These are phyloP conservation scores for Spongilla lacustris DNA, from an alignment of 37 sponge, comb jelly and placozoan species.

Conservation along the genomic window DNA sequence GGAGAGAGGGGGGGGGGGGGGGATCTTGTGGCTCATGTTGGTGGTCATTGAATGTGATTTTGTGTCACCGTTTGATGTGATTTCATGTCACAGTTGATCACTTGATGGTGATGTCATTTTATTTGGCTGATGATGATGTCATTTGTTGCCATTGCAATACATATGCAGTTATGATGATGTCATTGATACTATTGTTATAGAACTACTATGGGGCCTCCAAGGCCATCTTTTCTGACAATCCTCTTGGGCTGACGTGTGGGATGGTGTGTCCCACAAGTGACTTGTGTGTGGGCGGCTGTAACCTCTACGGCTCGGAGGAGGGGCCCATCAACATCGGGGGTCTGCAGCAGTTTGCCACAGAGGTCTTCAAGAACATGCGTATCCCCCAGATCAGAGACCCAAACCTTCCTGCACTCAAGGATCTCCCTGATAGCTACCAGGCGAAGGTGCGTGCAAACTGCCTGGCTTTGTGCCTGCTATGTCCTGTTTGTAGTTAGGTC, in stretches of 20 bases:
- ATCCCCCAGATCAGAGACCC: conserved; percentile 96
- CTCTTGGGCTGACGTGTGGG: conserved; percentile 95
- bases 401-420: conserved; percentile 53
- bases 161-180: neutral
- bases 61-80: neutral
- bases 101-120: no score
- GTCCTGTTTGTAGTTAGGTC: neutral
- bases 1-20: neutral
- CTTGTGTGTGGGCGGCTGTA: conserved; percentile 96
- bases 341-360: conserved; percentile 98
- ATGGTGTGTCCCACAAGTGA: conserved; percentile 98
- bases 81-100: neutral
- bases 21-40: neutral
- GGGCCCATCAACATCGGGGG: conserved; percentile 98
- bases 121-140: no score
- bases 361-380: conserved; percentile 91
- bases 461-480: neutral
- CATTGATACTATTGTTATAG: conserved; percentile 23
- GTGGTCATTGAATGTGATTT: no score
- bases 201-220: conserved; percentile 96
- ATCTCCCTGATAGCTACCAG: conserved; percentile 90
- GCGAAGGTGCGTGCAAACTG: conserved; percentile 69
- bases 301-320: conserved; percentile 93
- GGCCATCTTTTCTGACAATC: conserved; percentile 96
- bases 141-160: no score